Conservation (phyloP, 2,888 invertebrate species). For the Meiosimyza platycephala region DNA sequence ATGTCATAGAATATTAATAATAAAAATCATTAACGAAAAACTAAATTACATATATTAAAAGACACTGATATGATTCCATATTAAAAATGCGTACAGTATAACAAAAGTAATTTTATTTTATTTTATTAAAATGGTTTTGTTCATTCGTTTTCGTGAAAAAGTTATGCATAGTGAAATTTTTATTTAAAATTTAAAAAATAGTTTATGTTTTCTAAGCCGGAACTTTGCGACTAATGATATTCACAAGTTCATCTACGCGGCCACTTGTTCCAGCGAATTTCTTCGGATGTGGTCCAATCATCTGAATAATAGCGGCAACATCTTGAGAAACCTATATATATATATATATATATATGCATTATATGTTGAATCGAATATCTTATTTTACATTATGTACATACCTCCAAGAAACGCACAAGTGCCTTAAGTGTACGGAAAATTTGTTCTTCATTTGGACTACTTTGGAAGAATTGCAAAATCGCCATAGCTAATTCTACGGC, state of each 20-base stretch:
- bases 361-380: conserved; percentile 12
- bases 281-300: conserved; percentile 89
- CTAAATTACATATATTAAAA: too few relatives aligned
- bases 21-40: background rate
- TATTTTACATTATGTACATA: conserved; percentile 46
- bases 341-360: background rate
- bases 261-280: conserved; percentile 84
- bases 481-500: conserved; percentile 93
- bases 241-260: conserved; percentile 84
- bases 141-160: background rate
- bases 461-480: conserved; percentile 86
- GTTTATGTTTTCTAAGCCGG: conserved; percentile 57
- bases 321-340: conserved; percentile 81
- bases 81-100: background rate
- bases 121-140: background rate
- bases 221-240: conserved; percentile 77
- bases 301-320: conserved; percentile 88
- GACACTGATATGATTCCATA: too few relatives aligned
- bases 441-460: conserved; percentile 82
- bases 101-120: conserved; percentile 6
- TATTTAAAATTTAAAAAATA: background rate
- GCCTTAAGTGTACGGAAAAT: conserved; percentile 84
- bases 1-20: conserved; percentile 16
- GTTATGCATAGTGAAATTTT: background rate
- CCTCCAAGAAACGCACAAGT: conserved; percentile 71